Evolutionary conservation across 1,140 invertebrate species (phyloP).

Genomic region (Bombus huntii): DNA sequence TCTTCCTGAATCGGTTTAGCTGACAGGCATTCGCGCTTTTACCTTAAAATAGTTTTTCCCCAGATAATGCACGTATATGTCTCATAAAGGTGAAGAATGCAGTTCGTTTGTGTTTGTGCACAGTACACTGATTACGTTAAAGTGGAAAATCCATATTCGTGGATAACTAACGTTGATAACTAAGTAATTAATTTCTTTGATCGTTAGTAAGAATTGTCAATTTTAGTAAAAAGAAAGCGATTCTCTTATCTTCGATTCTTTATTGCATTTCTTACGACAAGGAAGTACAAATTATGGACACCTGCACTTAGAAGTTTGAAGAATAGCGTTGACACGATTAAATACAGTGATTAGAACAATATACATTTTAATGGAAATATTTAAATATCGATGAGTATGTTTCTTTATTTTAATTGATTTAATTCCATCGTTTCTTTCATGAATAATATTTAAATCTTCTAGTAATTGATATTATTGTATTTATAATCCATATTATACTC

Average conservation of each 20-base stretch:
- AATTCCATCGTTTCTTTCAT: background rate
- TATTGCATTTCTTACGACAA: background rate
- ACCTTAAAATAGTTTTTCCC: slow-evolving; percentile 9
- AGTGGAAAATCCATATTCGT: too few relatives aligned
- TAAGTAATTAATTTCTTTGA: too few relatives aligned
- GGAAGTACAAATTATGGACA: background rate
- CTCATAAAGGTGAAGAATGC: background rate
- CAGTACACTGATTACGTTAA: too few relatives aligned
- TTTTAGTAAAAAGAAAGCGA: too few relatives aligned
- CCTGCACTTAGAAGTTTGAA: too few relatives aligned
- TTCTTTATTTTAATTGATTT: background rate
- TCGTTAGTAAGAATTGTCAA: too few relatives aligned
- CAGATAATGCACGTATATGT: background rate
- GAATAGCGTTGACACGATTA: too few relatives aligned
- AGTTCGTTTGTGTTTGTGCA: background rate
- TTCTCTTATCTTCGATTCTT: too few relatives aligned
- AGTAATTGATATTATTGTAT: background rate
- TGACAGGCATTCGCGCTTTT: slow-evolving; percentile 5
- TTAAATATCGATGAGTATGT: background rate
- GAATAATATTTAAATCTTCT: background rate
- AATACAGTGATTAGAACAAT: background rate
- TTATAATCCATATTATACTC: background rate
- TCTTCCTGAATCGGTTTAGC: background rate
- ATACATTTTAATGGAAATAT: background rate
- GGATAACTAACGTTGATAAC: too few relatives aligned